Conservation (phyloP, 2,113 vertebrate species). For the Poeciliopsis turrubarensis region DNA sequence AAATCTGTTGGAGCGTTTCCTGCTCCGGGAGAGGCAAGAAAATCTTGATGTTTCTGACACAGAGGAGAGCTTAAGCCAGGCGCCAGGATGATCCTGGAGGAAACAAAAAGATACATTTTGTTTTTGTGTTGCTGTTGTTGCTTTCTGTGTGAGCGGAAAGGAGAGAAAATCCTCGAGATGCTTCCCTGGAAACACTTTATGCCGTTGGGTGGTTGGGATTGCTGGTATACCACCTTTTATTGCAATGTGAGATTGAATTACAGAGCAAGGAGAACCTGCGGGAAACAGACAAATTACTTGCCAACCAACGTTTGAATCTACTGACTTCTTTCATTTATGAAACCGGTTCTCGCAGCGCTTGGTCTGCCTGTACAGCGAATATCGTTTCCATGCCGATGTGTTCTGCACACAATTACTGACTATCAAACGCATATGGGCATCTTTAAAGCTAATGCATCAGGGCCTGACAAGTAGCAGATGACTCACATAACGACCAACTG, state of each 20-base stretch:
- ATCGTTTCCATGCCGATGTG: neutral
- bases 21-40: neutral
- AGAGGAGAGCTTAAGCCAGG: constrained; percentile 11
- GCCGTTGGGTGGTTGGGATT: neutral
- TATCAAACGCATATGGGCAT: constrained; percentile 2
- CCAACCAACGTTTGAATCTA: neutral
- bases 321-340: neutral
- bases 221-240: neutral
- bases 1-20: constrained; percentile 16
- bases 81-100: constrained; percentile 11
- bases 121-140: constrained; percentile 1
- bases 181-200: constrained; percentile 29
- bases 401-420: neutral
- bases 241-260: constrained; percentile 3
- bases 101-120: constrained; percentile 46
- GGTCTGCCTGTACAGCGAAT: neutral
- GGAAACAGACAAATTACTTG: neutral
- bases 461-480: neutral
- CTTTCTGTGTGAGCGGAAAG: neutral
- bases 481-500: neutral
- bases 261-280: neutral
- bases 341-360: neutral
- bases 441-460: neutral
- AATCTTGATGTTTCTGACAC: constrained; percentile 41
- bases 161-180: constrained; percentile 28